These are phyloP conservation scores for Charina bottae DNA, from an alignment of 2,113 vertebrate species.

Conservation along the genomic window DNA sequence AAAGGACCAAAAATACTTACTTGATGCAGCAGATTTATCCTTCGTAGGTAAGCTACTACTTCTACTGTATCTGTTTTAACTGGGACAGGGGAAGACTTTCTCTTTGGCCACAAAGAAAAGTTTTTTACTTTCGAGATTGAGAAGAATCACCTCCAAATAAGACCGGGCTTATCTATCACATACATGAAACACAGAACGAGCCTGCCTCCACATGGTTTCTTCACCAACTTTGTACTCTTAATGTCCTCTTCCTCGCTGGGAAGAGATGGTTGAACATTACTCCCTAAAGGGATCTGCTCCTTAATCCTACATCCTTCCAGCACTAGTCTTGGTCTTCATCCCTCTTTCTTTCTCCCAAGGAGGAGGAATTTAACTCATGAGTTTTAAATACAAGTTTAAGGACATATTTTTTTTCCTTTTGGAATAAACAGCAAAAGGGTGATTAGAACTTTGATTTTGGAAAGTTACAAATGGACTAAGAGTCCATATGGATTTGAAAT, in stretches of 20 bases:
- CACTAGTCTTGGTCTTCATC: neutral
- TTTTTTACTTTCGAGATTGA: neutral
- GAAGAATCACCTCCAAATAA: neutral
- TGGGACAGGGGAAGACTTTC: neutral
- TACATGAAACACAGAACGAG: neutral
- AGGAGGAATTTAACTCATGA: neutral
- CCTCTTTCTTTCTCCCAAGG: neutral
- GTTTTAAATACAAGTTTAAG: too few relatives aligned
- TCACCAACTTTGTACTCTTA: neutral
- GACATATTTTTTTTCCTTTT: too few relatives aligned
- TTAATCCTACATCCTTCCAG: neutral
- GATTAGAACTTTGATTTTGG: too few relatives aligned
- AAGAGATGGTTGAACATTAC: neutral
- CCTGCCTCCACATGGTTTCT: neutral
- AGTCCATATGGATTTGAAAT: too few relatives aligned
- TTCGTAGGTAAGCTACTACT: neutral
- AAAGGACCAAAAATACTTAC: neutral
- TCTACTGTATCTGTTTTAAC: neutral
- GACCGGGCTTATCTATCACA: neutral
- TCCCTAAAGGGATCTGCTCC: neutral
- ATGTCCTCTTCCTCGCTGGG: neutral
- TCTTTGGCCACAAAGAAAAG: neutral
- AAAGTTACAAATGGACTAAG: too few relatives aligned
- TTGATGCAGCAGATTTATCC: neutral
- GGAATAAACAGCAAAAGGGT: too few relatives aligned